phyloP scores from a whole-genome alignment of 1,140 invertebrate species.

The Lethrus apterus region DNA sequence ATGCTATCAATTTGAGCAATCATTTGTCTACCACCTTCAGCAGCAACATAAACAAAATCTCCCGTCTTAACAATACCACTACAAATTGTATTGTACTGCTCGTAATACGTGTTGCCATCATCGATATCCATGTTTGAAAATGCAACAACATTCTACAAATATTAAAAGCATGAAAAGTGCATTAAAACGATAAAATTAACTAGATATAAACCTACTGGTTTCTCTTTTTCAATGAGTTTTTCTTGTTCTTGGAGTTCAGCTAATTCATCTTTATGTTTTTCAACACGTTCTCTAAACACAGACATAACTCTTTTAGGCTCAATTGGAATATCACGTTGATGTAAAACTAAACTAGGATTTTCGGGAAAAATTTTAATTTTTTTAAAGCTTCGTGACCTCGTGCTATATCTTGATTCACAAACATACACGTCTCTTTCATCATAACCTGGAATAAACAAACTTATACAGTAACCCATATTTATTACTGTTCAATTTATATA shows the following conservation, averaged over 20 bases:
- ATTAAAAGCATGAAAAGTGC: no score
- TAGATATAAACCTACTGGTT: constrained; percentile 63
- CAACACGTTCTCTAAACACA: constrained; percentile 84
- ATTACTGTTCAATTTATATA: no score
- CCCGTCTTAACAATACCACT: constrained; percentile 80
- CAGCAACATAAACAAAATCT: constrained; percentile 90
- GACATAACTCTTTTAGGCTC: constrained; percentile 84
- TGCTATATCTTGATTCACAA: constrained; percentile 91
- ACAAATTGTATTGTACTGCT: constrained; percentile 81
- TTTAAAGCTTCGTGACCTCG: constrained; percentile 79
- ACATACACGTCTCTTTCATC: constrained; percentile 94
- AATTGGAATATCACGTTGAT: constrained; percentile 63
- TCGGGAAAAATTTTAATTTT: constrained; percentile 84
- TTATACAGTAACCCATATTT: no score
- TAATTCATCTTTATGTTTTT: constrained; percentile 85
- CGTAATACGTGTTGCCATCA: constrained; percentile 78
- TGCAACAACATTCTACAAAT: constrained; percentile 61
- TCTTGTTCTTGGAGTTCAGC: constrained; percentile 77
- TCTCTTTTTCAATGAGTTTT: constrained; percentile 69
- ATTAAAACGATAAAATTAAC: no score
- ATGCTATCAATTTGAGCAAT: constrained; percentile 92
- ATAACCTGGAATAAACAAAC: constrained; percentile 48
- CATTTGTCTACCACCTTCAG: constrained; percentile 74
- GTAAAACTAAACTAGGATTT: constrained; percentile 56
- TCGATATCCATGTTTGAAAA: constrained; percentile 52